phyloP scores from a whole-genome alignment of 2,888 invertebrate species.

The Callyntrura sp. region DNA sequence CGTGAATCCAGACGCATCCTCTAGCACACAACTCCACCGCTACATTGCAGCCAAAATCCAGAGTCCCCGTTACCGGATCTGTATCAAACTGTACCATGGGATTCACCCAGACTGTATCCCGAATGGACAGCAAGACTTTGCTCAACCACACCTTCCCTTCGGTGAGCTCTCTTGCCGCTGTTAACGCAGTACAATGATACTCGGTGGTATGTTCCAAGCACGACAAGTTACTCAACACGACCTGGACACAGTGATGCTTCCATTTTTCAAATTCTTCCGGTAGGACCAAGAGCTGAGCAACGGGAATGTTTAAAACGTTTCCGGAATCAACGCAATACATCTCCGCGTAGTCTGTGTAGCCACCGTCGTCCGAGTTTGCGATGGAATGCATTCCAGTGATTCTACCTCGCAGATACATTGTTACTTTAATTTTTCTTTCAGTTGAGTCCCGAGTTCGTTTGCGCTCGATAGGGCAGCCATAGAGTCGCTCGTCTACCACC shows the following conservation, averaged over 20 bases:
- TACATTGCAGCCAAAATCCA: background rate
- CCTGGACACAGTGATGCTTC: conserved; percentile 5
- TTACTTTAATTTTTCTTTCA: too few relatives aligned
- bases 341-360: background rate
- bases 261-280: conserved; percentile 42
- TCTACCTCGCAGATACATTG: too few relatives aligned
- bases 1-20: background rate
- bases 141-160: conserved; percentile 43
- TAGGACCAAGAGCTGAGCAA: background rate
- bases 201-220: background rate
- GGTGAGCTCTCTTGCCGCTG: conserved; percentile 4
- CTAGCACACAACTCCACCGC: background rate
- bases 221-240: conserved; percentile 36
- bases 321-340: conserved; percentile 49
- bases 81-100: conserved; percentile 55
- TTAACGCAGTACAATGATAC: conserved; percentile 9
- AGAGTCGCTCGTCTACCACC: background rate
- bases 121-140: conserved; percentile 37
- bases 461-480: too few relatives aligned
- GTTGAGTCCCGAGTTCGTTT: too few relatives aligned
- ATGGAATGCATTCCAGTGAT: conserved; percentile 23
- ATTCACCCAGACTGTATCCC: conserved; percentile 55
- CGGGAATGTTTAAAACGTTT: background rate
- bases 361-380: too few relatives aligned
- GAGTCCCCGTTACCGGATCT: conserved; percentile 51